Percentiles rank a stretch among this genome's conserved stretches.
phyloP scores from a whole-genome alignment of 1,140 invertebrate genomes.

The Drosophila sproati region DNA sequence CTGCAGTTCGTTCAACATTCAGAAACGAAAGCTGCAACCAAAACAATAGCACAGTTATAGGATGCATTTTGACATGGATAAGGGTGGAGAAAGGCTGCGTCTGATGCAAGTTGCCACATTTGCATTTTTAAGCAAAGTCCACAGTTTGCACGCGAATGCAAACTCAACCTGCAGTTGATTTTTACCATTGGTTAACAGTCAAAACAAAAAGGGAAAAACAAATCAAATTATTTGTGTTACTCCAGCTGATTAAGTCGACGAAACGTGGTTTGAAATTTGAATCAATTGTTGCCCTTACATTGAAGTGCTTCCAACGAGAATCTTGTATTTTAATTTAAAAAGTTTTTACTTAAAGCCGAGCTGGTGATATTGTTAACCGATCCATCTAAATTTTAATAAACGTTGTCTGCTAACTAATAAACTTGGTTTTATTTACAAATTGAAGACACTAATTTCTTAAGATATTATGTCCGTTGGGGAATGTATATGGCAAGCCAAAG shows the following conservation, averaged over 20 bases:
- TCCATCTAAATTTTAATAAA: too few relatives aligned
- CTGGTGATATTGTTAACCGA: too few relatives aligned
- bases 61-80: constrained; percentile 5
- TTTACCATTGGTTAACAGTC: constrained; percentile 28
- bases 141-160: constrained; percentile 33
- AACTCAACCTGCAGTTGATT: constrained; percentile 47
- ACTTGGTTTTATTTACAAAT: too few relatives aligned
- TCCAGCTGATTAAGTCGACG: constrained; percentile 64
- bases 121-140: constrained; percentile 59
- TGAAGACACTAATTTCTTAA: too few relatives aligned
- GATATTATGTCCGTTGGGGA: too few relatives aligned
- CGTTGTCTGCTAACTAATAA: too few relatives aligned
- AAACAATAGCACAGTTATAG: constrained; percentile 27
- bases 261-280: constrained; percentile 66
- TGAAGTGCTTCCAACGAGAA: constrained; percentile 9
- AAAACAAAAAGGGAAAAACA: constrained; percentile 17
- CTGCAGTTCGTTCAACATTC: neutral
- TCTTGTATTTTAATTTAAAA: neutral
- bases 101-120: constrained; percentile 59
- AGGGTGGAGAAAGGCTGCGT: constrained; percentile 8
- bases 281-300: constrained; percentile 34
- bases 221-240: constrained; percentile 17
- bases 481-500: too few relatives aligned
- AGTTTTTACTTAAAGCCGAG: too few relatives aligned
- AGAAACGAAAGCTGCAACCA: neutral